A percentile compares a stretch with the other conserved stretches of the same genome.
These are phyloP conservation scores for Microcebus murinus DNA, from an alignment of 2,113 vertebrate genomes.

Conservation along the genomic window DNA sequence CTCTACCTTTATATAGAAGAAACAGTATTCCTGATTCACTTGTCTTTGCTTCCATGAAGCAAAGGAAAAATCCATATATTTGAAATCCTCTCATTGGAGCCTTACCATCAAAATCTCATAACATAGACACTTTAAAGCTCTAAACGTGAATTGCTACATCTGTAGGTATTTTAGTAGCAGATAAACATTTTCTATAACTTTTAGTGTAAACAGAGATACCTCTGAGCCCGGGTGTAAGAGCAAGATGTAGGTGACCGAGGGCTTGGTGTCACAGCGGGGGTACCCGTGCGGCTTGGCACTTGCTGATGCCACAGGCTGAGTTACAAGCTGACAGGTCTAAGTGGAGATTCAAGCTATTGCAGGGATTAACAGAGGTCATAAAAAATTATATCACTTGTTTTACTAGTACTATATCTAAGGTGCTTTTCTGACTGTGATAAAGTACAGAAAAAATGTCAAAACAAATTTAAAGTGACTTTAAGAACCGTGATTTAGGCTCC, in stretches of 20 bases:
- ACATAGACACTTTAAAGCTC: neutral
- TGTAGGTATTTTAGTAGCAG: neutral
- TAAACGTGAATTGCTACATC: neutral
- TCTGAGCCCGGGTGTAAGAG: neutral
- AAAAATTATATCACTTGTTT: constrained; percentile 26
- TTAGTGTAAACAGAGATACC: neutral
- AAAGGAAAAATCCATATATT: neutral
- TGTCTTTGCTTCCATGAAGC: neutral
- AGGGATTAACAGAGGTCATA: neutral
- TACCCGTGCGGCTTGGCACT: accelerated
- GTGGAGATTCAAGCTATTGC: neutral
- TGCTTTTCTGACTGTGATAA: constrained; percentile 63
- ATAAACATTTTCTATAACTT: neutral
- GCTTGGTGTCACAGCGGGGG: neutral
- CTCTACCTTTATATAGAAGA: neutral
- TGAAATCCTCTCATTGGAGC: neutral
- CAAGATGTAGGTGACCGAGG: neutral
- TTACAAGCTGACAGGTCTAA: neutral
- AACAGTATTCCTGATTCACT: neutral
- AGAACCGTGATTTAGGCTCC: constrained; percentile 68
- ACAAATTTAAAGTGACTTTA: constrained; percentile 72
- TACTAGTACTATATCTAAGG: neutral
- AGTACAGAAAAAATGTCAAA: constrained; percentile 71
- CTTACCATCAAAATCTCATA: neutral
- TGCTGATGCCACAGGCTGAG: neutral